These are phyloP conservation scores for Drosophila nebulosa DNA, from an alignment of 1,140 invertebrate species.

Conservation along the genomic window DNA sequence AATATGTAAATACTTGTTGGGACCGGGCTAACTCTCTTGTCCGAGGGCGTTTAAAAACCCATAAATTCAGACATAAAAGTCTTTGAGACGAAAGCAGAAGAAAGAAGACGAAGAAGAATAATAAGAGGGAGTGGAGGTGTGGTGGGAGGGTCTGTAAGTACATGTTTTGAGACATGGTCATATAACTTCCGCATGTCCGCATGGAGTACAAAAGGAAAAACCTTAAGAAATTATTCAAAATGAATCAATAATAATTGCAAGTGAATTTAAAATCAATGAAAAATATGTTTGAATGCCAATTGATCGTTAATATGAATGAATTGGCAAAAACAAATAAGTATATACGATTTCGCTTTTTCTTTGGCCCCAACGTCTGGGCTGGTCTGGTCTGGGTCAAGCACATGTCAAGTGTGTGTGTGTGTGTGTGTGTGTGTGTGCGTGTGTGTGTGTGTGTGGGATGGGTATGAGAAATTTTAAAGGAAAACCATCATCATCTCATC, in stretches of 20 bases:
- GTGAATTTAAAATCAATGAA: too few relatives aligned
- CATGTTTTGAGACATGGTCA: slow-evolving; percentile 23
- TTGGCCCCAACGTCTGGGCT: too few relatives aligned
- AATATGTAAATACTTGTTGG: slow-evolving; percentile 67
- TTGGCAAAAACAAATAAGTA: slow-evolving; percentile 11
- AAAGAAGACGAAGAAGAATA: too few relatives aligned
- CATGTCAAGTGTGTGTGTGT: not conserved
- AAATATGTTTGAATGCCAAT: slow-evolving; percentile 15
- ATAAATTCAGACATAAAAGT: slow-evolving; percentile 57
- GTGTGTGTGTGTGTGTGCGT: not conserved
- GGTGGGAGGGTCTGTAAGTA: not conserved
- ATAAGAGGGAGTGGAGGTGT: too few relatives aligned
- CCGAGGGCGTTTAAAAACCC: slow-evolving; percentile 53
- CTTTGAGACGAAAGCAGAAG: not conserved
- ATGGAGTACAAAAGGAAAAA: not conserved
- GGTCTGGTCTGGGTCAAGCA: not conserved
- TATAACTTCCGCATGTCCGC: slow-evolving; percentile 42
- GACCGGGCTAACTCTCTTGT: too few relatives aligned
- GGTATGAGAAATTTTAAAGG: not conserved
- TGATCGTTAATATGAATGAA: slow-evolving; percentile 33
- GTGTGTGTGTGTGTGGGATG: not conserved
- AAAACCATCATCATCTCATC: not conserved
- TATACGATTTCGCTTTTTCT: slow-evolving; percentile 4
- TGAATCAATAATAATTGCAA: slow-evolving; percentile 38
- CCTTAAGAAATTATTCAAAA: not conserved